Evolutionary conservation across 2,113 vertebrate species (phyloP).

Genomic region (rabbit (Oryctolagus cuniculus)): DNA sequence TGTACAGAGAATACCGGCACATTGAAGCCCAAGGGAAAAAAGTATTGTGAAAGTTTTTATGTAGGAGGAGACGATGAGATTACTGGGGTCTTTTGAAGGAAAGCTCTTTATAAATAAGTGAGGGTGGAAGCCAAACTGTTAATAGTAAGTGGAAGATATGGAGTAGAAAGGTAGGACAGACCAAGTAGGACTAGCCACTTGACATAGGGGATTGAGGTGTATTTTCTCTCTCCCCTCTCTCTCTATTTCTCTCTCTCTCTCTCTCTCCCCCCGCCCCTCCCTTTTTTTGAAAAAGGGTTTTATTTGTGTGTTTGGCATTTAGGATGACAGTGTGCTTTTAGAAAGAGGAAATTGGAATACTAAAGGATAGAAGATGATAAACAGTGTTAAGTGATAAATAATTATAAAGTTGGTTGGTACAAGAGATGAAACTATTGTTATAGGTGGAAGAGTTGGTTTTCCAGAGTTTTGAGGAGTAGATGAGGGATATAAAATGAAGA

Average conservation of each 20-base stretch:
- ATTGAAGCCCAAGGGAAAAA: neutral
- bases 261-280: too few relatives aligned
- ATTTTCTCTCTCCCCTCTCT: neutral
- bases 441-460: neutral
- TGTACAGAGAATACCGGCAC: neutral
- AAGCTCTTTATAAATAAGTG: too few relatives aligned
- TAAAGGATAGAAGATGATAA: neutral
- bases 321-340: neutral
- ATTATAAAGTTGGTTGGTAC: neutral
- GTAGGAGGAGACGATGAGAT: neutral
- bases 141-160: neutral
- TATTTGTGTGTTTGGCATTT: neutral
- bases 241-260: too few relatives aligned
- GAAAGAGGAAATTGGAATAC: neutral
- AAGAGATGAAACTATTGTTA: neutral
- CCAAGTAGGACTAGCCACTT: neutral
- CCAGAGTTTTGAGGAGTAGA: neutral
- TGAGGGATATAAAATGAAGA: neutral
- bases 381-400: neutral
- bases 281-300: neutral
- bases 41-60: neutral
- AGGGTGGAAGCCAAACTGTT: neutral
- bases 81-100: neutral
- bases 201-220: neutral
- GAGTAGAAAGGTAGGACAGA: neutral